Percentiles rank a stretch among this genome's conserved stretches.
Evolutionary conservation across 2,888 invertebrate species (phyloP).

Genomic region (Acanthosepion pharaonis): DNA sequence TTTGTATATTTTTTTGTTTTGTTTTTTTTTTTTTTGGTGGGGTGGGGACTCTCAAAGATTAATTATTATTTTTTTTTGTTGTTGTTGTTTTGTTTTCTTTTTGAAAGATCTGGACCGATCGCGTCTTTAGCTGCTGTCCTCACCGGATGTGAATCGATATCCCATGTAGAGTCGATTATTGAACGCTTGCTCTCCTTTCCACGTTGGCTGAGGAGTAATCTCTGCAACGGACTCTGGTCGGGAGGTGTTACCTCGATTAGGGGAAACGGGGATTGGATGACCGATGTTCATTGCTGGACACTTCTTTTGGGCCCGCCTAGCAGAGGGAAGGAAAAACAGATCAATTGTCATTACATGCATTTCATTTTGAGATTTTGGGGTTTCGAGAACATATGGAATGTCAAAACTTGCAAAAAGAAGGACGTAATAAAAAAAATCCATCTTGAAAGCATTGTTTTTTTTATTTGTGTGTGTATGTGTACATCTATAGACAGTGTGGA

Average conservation of each 20-base stretch:
- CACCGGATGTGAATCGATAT: conserved; percentile 40
- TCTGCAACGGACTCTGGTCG: conserved; percentile 18
- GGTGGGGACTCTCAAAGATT: not conserved
- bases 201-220: not conserved
- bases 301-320: conserved; percentile 39
- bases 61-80: not conserved
- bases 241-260: not conserved
- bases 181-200: conserved; percentile 39
- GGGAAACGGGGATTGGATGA: conserved; percentile 25
- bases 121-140: conserved; percentile 42
- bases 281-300: conserved; percentile 36
- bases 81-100: no score
- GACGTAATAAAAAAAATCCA: no score
- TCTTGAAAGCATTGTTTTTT: no score
- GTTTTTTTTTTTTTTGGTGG: not conserved
- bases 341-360: not conserved
- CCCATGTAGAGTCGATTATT: conserved; percentile 41
- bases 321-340: not conserved
- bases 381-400: not conserved
- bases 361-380: not conserved
- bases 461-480: no score
- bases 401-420: no score
- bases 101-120: not conserved
- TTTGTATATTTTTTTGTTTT: no score
- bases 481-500: no score